phyloP scores from a whole-genome alignment of 2,888 invertebrate genomes.

The Tolmerus cingulatus region DNA sequence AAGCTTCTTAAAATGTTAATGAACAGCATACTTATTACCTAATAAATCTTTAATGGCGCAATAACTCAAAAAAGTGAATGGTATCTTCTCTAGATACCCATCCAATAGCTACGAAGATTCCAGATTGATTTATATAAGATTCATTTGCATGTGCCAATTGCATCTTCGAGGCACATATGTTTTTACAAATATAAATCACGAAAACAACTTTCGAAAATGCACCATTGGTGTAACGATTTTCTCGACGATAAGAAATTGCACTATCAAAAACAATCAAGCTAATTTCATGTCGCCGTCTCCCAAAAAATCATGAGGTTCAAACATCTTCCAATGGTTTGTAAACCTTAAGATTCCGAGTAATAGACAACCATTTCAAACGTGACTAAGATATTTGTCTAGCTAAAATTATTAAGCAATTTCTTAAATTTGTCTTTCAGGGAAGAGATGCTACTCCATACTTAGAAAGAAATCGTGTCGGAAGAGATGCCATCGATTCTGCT shows the following conservation, averaged over 20 bases:
- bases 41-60: neutral
- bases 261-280: neutral
- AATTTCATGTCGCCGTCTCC: neutral
- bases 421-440: slow-evolving; percentile 68
- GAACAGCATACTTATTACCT: neutral
- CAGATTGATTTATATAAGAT: neutral
- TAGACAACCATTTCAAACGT: neutral
- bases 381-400: slow-evolving; percentile 1
- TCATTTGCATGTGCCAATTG: neutral
- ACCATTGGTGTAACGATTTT: neutral
- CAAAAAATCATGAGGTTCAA: neutral
- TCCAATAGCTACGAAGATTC: neutral
- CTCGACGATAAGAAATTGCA: neutral
- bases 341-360: neutral
- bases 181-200: neutral
- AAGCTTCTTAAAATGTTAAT: neutral
- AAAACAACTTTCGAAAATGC: neutral
- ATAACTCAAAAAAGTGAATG: neutral
- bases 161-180: neutral
- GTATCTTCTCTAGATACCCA: neutral
- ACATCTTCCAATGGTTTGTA: neutral
- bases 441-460: slow-evolving; percentile 94
- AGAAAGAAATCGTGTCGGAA: slow-evolving; percentile 90
- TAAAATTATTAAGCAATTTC: neutral
- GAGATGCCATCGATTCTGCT: slow-evolving; percentile 94